Conservation (phyloP, 2,113 vertebrate species). For the Tupaia tana region DNA sequence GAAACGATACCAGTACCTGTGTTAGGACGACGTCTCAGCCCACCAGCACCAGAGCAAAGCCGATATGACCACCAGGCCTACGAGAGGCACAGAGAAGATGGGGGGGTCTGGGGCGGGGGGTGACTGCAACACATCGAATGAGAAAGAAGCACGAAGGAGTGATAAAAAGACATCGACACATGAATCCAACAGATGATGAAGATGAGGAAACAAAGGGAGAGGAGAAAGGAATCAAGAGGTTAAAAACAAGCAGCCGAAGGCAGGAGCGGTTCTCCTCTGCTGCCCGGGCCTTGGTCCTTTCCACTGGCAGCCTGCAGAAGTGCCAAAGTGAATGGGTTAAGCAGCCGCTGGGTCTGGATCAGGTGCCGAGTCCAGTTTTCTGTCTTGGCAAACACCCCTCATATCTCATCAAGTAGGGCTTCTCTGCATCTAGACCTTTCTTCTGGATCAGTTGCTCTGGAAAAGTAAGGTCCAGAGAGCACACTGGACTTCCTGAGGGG, state of each 20-base stretch:
- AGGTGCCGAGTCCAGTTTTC: background rate
- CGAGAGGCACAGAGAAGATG: constrained; percentile 91
- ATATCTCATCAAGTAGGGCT: background rate
- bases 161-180: constrained; percentile 74
- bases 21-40: constrained; percentile 94
- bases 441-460: background rate
- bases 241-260: constrained; percentile 62
- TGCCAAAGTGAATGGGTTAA: constrained; percentile 27
- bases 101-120: constrained; percentile 88
- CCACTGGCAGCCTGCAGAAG: constrained; percentile 16
- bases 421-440: background rate
- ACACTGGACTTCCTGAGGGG: background rate
- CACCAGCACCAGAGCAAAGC: constrained; percentile 97
- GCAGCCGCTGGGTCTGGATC: background rate
- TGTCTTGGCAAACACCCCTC: background rate
- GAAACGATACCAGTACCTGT: constrained; percentile 90
- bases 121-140: constrained; percentile 86
- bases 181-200: constrained; percentile 76
- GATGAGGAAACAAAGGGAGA: constrained; percentile 74
- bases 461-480: background rate
- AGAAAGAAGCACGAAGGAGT: constrained; percentile 74
- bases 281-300: background rate
- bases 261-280: constrained; percentile 32
- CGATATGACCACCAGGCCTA: constrained; percentile 96
- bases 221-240: constrained; percentile 75